phyloP scores from a whole-genome alignment of 2,113 vertebrate species.

The Connochaetes taurinus region DNA sequence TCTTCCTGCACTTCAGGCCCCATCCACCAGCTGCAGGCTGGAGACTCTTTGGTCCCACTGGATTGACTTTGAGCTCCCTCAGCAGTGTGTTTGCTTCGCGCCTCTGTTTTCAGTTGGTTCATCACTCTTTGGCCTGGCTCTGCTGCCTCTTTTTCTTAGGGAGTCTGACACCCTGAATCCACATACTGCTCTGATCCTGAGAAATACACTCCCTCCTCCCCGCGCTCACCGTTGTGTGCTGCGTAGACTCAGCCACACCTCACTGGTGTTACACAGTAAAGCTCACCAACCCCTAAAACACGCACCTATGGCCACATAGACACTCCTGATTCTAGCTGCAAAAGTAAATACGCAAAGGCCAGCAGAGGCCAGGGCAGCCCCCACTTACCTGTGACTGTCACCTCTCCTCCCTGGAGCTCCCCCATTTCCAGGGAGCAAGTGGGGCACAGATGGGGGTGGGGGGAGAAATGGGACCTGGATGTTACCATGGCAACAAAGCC shows the following conservation, averaged over 20 bases:
- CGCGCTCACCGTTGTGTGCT: background rate
- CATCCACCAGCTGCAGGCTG: background rate
- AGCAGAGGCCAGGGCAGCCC: background rate
- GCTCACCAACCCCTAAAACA: background rate
- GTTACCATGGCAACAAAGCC: slow-evolving; percentile 57
- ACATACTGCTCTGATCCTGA: background rate
- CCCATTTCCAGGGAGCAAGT: slow-evolving; percentile 50
- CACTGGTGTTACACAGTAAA: background rate
- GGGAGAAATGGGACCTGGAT: slow-evolving; percentile 18
- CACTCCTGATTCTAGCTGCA: background rate
- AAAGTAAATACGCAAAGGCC: background rate
- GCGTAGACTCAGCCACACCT: background rate
- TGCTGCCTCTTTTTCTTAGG: background rate
- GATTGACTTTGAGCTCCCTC: background rate
- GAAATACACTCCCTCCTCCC: background rate
- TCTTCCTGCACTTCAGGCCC: background rate
- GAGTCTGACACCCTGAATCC: background rate
- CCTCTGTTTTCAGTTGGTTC: background rate
- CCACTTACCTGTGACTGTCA: background rate
- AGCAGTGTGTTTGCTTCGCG: background rate
- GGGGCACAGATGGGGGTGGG: slow-evolving; percentile 1
- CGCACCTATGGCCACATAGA: background rate
- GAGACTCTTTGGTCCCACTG: background rate
- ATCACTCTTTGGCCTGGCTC: background rate
- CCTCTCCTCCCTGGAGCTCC: background rate